Evolutionary conservation across 2,888 invertebrate species (phyloP).

Genomic region (Pyrocoelia pectoralis): DNA sequence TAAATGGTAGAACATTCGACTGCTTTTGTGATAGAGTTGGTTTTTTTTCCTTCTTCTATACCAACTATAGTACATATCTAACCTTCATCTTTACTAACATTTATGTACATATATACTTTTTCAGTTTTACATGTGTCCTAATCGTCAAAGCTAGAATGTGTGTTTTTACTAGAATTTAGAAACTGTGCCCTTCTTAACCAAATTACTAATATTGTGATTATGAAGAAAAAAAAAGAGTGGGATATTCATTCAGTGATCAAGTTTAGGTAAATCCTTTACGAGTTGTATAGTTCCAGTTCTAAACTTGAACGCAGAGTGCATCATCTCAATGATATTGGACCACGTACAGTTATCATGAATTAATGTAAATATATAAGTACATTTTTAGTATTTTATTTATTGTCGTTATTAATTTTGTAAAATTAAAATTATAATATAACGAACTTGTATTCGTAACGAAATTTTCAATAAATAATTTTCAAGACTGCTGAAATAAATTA

Average conservation of each 20-base stretch:
- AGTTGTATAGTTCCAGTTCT: no score
- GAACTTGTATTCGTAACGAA: background rate
- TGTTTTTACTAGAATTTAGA: background rate
- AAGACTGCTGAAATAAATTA: background rate
- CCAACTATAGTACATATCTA: slow-evolving; percentile 12
- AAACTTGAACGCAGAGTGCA: no score
- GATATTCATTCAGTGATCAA: no score
- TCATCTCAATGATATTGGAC: slow-evolving; percentile 8
- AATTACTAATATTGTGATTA: background rate
- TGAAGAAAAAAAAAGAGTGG: background rate
- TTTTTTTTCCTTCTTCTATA: slow-evolving; percentile 5
- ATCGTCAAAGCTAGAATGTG: background rate
- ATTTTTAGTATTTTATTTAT: slow-evolving; percentile 3
- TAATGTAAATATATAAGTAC: slow-evolving; percentile 9
- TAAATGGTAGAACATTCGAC: slow-evolving; percentile 44
- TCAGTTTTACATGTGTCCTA: background rate
- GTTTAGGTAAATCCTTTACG: no score
- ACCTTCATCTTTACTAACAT: background rate
- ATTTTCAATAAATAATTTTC: background rate
- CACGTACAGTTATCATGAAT: slow-evolving; percentile 8
- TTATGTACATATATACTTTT: background rate
- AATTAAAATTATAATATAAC: background rate
- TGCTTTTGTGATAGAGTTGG: slow-evolving; percentile 30
- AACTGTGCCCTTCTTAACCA: background rate
- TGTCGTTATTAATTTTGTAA: slow-evolving; percentile 1